Evolutionary conservation across 2,797 vertebrate genomes (phyloP), one percentile per base, ranked within the genome.

Genomic region (Schizothorax lantsangensis): DNA sequence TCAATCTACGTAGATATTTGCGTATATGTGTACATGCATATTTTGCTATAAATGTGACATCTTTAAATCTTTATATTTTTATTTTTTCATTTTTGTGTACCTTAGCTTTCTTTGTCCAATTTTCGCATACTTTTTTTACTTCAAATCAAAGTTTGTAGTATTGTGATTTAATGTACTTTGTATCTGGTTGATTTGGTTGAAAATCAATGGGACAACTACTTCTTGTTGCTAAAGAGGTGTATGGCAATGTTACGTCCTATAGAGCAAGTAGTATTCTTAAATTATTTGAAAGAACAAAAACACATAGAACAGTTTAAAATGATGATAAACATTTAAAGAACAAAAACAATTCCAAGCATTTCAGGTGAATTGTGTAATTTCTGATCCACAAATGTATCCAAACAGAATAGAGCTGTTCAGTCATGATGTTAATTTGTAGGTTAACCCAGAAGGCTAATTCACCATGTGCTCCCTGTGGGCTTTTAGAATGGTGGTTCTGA

Each of bases 371-470:
- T 79, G 36, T 5, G 14, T 79, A 1, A 62, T 40, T 62, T 79
- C 54, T 62, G 7, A n/a, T 26, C 36, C 36, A 23, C 21, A 8
- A 78, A 57, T 78, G 36, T 40, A 43, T 40, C 54, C 21, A 17
- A 40, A 59, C 23, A 26, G 30, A 33, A 54, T 33, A 52, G 77
- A 59, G 21, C 77, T 59, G 23, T 62, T 79, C 36, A 62, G 23
- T 26, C 54, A 59, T 5, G 47, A 59, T 62, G 54, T 43, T 79
- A 43, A 79, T 79, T 79, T 43, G 36, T 62, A n/a, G 54, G 36
- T 7, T 26, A 59, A 79, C 36, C 75, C 36, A 59, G 75, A 57
- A 59, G 75, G 75, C 36, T 59, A 26, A 59, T 26, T 59, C 54
- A 59, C 36, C 12, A n/a, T 57, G 36, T 14, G 23, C n/a, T 78